These are phyloP conservation scores for Hormaphis cornu DNA, from an alignment of 1,140 invertebrate species.

Conservation along the genomic window DNA sequence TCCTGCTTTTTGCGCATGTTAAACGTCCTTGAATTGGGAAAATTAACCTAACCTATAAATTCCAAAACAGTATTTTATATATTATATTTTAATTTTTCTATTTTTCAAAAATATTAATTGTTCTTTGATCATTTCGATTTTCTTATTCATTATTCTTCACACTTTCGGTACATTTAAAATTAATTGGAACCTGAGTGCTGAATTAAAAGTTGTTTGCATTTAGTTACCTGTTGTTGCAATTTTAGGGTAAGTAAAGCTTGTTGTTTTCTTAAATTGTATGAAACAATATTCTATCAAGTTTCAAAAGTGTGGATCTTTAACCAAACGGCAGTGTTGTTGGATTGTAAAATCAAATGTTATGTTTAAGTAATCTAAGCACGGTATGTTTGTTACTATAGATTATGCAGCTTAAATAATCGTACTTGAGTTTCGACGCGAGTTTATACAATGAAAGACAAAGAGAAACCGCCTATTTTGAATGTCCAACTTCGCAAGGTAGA, in stretches of 20 bases:
- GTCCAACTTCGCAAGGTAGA: slow-evolving; percentile 20
- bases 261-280: neutral
- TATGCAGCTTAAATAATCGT: neutral
- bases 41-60: slow-evolving; percentile 13
- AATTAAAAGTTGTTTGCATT: neutral
- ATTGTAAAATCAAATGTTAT: neutral
- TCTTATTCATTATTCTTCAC: no score
- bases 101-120: neutral
- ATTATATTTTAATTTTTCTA: neutral
- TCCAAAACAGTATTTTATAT: slow-evolving; percentile 5
- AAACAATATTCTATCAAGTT: neutral
- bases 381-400: neutral
- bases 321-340: neutral
- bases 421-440: neutral
- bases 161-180: no score
- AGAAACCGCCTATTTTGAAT: slow-evolving; percentile 26
- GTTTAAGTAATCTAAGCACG: neutral
- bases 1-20: neutral
- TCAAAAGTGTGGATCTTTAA: neutral
- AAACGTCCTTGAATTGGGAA: slow-evolving; percentile 12
- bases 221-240: neutral
- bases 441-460: slow-evolving; percentile 27
- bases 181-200: no score
- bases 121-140: no score
- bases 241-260: neutral